Base-by-base conservation (phyloP, 2,797 vertebrate genomes). In the Apogon hyalosoma region DNA sequence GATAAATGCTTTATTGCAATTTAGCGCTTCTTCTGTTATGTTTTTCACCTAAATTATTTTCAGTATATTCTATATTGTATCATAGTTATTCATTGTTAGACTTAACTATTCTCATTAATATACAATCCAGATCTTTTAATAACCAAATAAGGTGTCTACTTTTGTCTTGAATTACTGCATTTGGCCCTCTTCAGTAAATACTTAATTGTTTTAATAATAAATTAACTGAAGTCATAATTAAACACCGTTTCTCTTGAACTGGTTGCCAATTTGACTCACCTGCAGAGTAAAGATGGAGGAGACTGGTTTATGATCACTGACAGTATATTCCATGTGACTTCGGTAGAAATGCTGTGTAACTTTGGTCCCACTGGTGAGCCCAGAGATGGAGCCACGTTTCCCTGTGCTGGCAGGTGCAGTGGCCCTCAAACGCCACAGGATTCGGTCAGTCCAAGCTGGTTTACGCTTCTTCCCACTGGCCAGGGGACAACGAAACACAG, bases 221-320 rank as follows among this genome's bases (percentile, higher is more conserved):
- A 36, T 9, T 9, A 36, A 36, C 1, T 8, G 33, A 15, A 45
- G 28, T 47, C 50, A 66, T 55, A 21, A 53, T 48, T 21, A 36
- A 36, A 47, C 40, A 38, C 16, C 8, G 1, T 39, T 1, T 12
- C 21, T 16, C 28, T 11, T 15, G 14, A n/a, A 19, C 7, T 14
- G 24, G 16, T 11, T 38, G 2, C 40, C 16, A 15, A 11, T 47
- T 28, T 24, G 24, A 38, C 93, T 88, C 73, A 99, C 98, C 93
- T 97, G 95, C 71, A 99, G 89, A 0, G 96, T 92, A n/a, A 99
- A 99, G 84, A 97, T 94, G 69, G 97, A 96, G 46, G 93, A 95
- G 46, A 99, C 98, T 0, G 98, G 98, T 84, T 99, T 99, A 94
- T 99, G 98, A 92, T 99, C 98, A 0, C 98, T 99, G 91, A 96